Evolutionary conservation across 2,797 vertebrate genomes (phyloP), one percentile per base, ranked within the genome.

Genomic region (Arremon brunneinucha): DNA sequence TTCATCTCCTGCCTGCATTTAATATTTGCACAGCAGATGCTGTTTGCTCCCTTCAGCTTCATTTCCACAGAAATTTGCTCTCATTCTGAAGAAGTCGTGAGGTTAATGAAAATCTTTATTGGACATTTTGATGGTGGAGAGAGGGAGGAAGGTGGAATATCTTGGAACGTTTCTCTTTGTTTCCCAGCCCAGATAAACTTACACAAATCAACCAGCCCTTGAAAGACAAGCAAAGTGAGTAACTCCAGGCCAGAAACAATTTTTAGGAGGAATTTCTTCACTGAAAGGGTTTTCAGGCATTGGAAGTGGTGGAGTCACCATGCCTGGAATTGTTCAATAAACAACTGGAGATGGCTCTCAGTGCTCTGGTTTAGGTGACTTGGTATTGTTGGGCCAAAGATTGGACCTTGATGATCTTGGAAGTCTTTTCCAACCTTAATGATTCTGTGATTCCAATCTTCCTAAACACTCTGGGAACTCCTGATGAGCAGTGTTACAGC

Each of bases 21-120:
- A 65, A 85, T 95, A 95, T 90, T 91, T 90, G 68, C 83, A 41
- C 88, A 91, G 83, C 94, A 95, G 93, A 96, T 95, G 95, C 86
- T 88, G 81, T 90, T 94, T 93, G 64, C 78, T 94, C 68, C 78
- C 46, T 83, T 89, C 80, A 68, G 71, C 64, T 76, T 64, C 83
- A n/a, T 92, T 78, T 60, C 62, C 78, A 74, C 27, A 34, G 87
- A 88, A 87, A 90, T 63, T 44, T 1, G 1, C 44, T 91, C 78
- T 86, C 65, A 2, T 43, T 88, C 81, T 46, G 86, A 55, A 65
- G 53, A 10, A 30, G 46, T n/a, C 56, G 52, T 64, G 49, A 88
- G 87, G 87, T 95, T 90, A 93, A 91, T 93, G 89, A 82, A 88
- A 92, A 95, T 24, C 9, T 43, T 86, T 53, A 43, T 19, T 56